These are phyloP conservation scores for Aphis gossypii DNA, from an alignment of 1,140 invertebrate species.

Conservation along the genomic window DNA sequence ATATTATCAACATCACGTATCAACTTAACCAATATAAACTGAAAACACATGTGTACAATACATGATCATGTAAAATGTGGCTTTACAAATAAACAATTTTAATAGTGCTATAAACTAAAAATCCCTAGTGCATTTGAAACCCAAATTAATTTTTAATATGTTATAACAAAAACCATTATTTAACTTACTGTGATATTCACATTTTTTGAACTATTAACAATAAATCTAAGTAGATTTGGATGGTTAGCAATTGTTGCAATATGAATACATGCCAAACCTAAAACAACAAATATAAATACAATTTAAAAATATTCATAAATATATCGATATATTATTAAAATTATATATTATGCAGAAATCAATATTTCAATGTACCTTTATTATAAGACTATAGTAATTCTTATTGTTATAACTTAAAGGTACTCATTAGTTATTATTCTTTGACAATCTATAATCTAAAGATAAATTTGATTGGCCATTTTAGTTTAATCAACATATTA, in stretches of 20 bases:
- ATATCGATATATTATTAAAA: not conserved
- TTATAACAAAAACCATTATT: not conserved
- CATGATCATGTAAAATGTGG: no score
- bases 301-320: not conserved
- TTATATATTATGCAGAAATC: not conserved
- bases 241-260: slow-evolving; percentile 52
- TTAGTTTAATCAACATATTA: not conserved
- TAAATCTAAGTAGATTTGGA: slow-evolving; percentile 44
- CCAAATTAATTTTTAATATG: not conserved
- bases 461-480: not conserved
- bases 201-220: slow-evolving; percentile 33
- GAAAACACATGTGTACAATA: no score
- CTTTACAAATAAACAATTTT: not conserved
- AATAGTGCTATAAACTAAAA: not conserved
- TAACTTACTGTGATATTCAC: slow-evolving; percentile 50
- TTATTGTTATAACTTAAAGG: not conserved
- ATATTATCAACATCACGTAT: no score
- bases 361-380: not conserved
- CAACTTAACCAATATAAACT: no score
- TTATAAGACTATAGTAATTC: not conserved
- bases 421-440: not conserved
- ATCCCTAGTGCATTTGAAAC: not conserved
- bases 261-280: slow-evolving; percentile 52
- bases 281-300: slow-evolving; percentile 7
- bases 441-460: not conserved